phyloP scores from a whole-genome alignment of 2,888 invertebrate species.

The Polydrusus pterygomalis region DNA sequence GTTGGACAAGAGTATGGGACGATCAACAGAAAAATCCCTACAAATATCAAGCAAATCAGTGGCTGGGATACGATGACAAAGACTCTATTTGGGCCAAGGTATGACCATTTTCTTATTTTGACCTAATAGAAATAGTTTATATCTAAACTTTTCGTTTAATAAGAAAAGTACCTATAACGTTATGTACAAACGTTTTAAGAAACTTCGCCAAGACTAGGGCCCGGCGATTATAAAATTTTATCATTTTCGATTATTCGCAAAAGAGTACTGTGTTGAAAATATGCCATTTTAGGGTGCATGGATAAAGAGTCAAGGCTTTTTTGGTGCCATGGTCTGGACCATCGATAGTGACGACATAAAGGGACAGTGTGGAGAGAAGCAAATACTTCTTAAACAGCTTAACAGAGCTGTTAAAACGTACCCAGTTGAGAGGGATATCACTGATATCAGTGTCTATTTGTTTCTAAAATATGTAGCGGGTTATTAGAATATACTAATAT shows the following conservation, averaged over 20 bases:
- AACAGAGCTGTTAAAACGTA: conserved; percentile 2
- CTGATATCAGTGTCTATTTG: background rate
- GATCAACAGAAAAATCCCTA: conserved; percentile 62
- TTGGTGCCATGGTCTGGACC: conserved; percentile 62
- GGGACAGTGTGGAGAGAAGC: conserved; percentile 59
- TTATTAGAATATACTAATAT: background rate
- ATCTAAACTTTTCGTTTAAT: background rate
- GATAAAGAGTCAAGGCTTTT: conserved; percentile 56
- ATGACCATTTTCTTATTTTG: background rate
- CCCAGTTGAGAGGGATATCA: background rate
- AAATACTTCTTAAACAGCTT: conserved; percentile 54
- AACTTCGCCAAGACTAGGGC: no score
- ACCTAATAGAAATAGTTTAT: background rate
- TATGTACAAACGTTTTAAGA: no score
- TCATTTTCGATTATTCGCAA: no score
- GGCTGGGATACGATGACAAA: conserved; percentile 63
- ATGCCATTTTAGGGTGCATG: conserved; percentile 58
- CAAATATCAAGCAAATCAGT: conserved; percentile 60
- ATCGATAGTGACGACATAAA: conserved; percentile 59
- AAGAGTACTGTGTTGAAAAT: no score
- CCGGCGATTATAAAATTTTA: no score
- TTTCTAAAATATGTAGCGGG: conserved; percentile 4
- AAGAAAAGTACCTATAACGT: no score
- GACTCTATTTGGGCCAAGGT: conserved; percentile 61
- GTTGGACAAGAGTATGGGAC: conserved; percentile 58